These are phyloP conservation scores for Lithophane ornitopus DNA, from an alignment of 2,888 invertebrate genomes.

Conservation along the genomic window DNA sequence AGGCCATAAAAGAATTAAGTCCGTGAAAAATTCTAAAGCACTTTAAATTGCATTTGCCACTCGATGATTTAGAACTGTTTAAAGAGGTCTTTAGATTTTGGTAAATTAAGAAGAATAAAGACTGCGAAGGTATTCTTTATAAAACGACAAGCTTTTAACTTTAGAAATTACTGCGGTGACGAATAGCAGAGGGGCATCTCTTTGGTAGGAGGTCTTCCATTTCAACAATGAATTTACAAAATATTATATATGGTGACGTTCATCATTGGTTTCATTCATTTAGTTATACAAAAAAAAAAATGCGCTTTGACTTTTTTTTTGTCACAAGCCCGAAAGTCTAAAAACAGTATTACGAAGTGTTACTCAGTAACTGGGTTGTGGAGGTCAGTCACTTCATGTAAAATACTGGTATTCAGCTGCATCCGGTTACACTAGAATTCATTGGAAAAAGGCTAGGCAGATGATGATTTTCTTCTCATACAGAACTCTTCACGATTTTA, in stretches of 20 bases:
- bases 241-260: too few relatives aligned
- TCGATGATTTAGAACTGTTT: slow-evolving; percentile 16
- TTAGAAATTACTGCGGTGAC: not conserved
- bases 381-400: too few relatives aligned
- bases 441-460: not conserved
- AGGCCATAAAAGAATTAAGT: slow-evolving; percentile 38
- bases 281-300: too few relatives aligned
- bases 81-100: not conserved
- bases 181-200: not conserved
- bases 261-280: too few relatives aligned
- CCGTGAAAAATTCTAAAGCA: slow-evolving; percentile 27
- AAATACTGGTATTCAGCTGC: not conserved
- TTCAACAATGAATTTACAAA: too few relatives aligned
- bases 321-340: not conserved
- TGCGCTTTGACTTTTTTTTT: too few relatives aligned
- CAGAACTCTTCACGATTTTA: not conserved
- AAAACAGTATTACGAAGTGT: not conserved
- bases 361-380: too few relatives aligned
- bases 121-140: too few relatives aligned
- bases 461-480: not conserved
- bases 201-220: too few relatives aligned
- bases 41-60: slow-evolving; percentile 27
- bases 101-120: not conserved
- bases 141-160: not conserved
- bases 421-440: not conserved